These are phyloP conservation scores for Penaeus monodon DNA, from an alignment of 2,888 invertebrate genomes.

Conservation along the genomic window DNA sequence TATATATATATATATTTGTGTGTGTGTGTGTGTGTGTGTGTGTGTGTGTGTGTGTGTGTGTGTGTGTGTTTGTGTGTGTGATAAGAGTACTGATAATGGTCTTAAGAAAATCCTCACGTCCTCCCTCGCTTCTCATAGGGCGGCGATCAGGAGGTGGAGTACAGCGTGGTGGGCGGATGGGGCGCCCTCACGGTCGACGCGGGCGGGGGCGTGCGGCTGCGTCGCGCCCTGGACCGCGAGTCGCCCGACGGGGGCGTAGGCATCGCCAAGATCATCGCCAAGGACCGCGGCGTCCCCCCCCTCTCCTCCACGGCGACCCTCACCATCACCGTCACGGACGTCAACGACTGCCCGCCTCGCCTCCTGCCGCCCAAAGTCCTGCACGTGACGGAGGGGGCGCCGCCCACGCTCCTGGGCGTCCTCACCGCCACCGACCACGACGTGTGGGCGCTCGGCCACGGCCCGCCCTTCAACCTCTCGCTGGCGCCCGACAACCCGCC, in stretches of 20 bases:
- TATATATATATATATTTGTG: too few relatives aligned
- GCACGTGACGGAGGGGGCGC: slow-evolving; percentile 39
- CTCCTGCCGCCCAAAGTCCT: slow-evolving; percentile 44
- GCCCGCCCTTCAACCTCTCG: slow-evolving; percentile 44
- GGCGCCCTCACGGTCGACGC: slow-evolving; percentile 37
- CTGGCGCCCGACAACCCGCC: slow-evolving; percentile 36
- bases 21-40: too few relatives aligned
- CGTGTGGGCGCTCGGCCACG: slow-evolving; percentile 46
- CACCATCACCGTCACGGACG: slow-evolving; percentile 40
- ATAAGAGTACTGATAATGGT: too few relatives aligned
- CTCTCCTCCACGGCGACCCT: slow-evolving; percentile 51
- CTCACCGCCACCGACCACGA: slow-evolving; percentile 46
- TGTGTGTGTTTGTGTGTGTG: too few relatives aligned
- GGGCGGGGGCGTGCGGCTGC: slow-evolving; percentile 27
- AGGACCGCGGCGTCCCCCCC: slow-evolving; percentile 37
- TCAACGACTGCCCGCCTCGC: slow-evolving; percentile 53
- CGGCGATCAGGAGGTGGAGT: slow-evolving; percentile 12
- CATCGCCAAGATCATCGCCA: slow-evolving; percentile 31
- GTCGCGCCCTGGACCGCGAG: slow-evolving; percentile 40
- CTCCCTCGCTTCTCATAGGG: slow-evolving; percentile 4
- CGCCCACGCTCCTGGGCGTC: slow-evolving; percentile 33
- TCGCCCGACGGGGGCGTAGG: slow-evolving; percentile 37
- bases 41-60: too few relatives aligned
- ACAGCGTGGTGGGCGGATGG: slow-evolving; percentile 41
- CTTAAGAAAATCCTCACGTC: neutral